Base-by-base conservation (phyloP, 2,797 vertebrate genomes). In the Rhincodon typus region DNA sequence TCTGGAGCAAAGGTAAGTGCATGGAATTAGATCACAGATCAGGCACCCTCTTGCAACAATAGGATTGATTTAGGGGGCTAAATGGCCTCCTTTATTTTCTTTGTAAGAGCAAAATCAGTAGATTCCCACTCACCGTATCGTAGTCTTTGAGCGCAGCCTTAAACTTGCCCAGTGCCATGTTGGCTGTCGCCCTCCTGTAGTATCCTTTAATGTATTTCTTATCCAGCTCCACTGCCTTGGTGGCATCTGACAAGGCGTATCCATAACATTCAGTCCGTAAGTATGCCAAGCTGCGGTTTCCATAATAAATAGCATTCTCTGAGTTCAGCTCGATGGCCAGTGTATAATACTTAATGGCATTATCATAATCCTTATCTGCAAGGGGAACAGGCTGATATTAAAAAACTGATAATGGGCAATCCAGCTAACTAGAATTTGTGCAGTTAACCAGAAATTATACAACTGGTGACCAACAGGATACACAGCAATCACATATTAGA, bases 141-240 rank as follows among this genome's bases (percentile, higher is more conserved):
- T 99, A 99, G 97, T 99, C 99, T 0, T 99, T 98, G 5, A 99
- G 98, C 0, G 99, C 99, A 0, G 98, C 99, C 96, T 98, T 98
- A 97, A 99, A 99, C 97, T 99, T 99, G 95, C 99, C 99, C 97
- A 99, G 97, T 0, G 99, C 99, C 99, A 99, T 99, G 97, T 99
- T 99, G 97, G 99, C 99, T 96, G 99, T 98, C 1, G 99, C 99
- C 0, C 99, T 97, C 57, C 99, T 98, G 96, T 99, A 99, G 97
- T 99, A 99, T 8, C 99, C 99, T 96, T 99, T 99, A 96, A 99
- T 98, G 97, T 99, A 99, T 96, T 98, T 98, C 96, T 98, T 98
- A 97, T 99, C 99, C 3, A 99, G 97, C 97, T 99, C 98, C 50
- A 99, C 97, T 96, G 99, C 98, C 38, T 97, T 98, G 0, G 98